Percentiles rank a stretch among this genome's conserved stretches.
Conservation (phyloP, 2,888 invertebrate species). For the Drosophila falleni region DNA sequence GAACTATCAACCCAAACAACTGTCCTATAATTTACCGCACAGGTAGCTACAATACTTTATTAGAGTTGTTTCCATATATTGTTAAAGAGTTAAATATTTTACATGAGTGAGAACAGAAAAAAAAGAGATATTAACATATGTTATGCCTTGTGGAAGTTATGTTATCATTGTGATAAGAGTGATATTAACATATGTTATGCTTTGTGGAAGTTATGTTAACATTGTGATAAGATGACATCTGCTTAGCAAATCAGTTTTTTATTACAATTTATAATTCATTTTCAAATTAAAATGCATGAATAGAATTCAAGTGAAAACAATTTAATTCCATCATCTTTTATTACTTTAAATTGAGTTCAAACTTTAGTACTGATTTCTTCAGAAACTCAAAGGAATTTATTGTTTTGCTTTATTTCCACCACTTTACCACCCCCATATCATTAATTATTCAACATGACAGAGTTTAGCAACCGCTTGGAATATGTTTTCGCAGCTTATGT, state of each 20-base stretch:
- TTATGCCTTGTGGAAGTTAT: too few relatives aligned
- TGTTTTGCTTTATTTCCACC: neutral
- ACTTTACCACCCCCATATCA: neutral
- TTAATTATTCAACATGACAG: constrained; percentile 10
- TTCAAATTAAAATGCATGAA: too few relatives aligned
- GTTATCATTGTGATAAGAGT: too few relatives aligned
- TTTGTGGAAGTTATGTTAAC: too few relatives aligned
- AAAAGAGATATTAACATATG: too few relatives aligned
- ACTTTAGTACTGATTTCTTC: neutral
- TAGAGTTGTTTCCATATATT: neutral
- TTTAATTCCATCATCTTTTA: too few relatives aligned
- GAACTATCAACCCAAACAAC: neutral
- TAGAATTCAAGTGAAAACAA: too few relatives aligned
- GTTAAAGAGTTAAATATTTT: neutral
- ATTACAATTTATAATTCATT: too few relatives aligned
- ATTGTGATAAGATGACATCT: too few relatives aligned
- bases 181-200: too few relatives aligned
- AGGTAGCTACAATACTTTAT: constrained; percentile 2
- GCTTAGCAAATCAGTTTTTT: too few relatives aligned
- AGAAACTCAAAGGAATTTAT: neutral
- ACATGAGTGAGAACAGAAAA: neutral
- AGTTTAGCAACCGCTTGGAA: constrained; percentile 31
- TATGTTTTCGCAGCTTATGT: constrained; percentile 40
- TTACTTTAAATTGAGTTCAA: neutral
- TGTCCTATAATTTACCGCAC: constrained; percentile 2